Evolutionary conservation across 2,113 vertebrate genomes (phyloP).

Genomic region (Charina bottae): DNA sequence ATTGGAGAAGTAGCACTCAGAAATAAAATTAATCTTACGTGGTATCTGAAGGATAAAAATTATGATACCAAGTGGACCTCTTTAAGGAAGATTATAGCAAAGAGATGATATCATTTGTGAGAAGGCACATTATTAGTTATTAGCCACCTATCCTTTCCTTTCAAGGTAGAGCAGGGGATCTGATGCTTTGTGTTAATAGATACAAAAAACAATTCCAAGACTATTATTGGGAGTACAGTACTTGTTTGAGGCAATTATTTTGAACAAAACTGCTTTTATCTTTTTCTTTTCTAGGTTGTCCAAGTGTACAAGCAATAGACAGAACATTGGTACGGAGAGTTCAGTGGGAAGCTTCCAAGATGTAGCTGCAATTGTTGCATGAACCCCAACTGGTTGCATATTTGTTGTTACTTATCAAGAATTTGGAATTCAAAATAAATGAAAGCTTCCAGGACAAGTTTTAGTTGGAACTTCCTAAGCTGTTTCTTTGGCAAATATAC

Average conservation of each 20-base stretch:
- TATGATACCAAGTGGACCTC: neutral
- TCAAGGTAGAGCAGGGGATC: neutral
- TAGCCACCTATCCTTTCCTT: neutral
- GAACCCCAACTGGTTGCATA: neutral
- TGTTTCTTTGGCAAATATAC: neutral
- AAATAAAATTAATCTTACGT: neutral
- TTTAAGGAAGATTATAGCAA: neutral
- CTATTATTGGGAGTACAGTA: neutral
- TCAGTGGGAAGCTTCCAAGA: slow-evolving; percentile 68
- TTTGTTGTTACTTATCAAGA: neutral
- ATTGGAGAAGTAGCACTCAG: neutral
- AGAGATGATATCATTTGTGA: neutral
- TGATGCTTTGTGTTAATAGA: neutral
- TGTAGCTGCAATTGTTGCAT: slow-evolving; percentile 58
- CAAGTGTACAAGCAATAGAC: slow-evolving; percentile 75
- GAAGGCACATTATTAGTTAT: neutral
- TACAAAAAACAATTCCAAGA: neutral
- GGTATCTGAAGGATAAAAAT: neutral
- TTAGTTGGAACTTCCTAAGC: neutral
- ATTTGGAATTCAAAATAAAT: neutral
- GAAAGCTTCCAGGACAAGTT: neutral
- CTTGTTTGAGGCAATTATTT: neutral
- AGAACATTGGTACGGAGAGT: slow-evolving; percentile 76
- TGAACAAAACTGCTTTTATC: neutral
- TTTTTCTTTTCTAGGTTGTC: slow-evolving; percentile 73